Conservation (phyloP, 2,888 invertebrate species). For the Yponomeuta plumbellus region DNA sequence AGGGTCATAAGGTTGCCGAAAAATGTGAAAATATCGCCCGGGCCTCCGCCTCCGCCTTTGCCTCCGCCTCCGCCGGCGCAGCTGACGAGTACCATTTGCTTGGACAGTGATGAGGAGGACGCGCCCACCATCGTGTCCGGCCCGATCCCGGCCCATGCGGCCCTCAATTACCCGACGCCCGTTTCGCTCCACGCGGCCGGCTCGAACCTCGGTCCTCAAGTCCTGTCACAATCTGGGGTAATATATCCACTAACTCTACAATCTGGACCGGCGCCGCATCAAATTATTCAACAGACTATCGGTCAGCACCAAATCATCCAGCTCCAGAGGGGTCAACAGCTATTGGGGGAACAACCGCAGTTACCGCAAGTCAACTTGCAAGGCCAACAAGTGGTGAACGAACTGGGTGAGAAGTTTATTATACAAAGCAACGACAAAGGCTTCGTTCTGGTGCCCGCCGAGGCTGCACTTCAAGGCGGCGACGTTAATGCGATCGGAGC, state of each 20-base stretch:
- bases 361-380: background rate
- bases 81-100: constrained; percentile 33
- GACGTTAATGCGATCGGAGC: background rate
- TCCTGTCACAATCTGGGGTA: background rate
- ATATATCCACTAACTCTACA: no score
- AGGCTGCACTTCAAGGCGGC: background rate
- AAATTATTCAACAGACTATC: background rate
- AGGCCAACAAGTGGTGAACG: background rate
- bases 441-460: background rate
- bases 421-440: background rate
- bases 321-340: background rate
- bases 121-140: background rate
- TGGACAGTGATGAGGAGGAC: constrained; percentile 63
- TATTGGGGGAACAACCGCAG: background rate
- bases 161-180: background rate
- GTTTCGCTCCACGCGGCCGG: background rate
- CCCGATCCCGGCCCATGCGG: constrained; percentile 13
- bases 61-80: background rate
- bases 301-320: constrained; percentile 1
- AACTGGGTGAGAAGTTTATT: background rate
- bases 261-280: no score
- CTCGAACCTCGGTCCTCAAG: background rate
- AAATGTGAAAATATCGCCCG: background rate
- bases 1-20: background rate
- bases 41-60: background rate